These are phyloP conservation scores for Engraulis encrasicolus DNA, from an alignment of 2,113 vertebrate species.

Conservation along the genomic window DNA sequence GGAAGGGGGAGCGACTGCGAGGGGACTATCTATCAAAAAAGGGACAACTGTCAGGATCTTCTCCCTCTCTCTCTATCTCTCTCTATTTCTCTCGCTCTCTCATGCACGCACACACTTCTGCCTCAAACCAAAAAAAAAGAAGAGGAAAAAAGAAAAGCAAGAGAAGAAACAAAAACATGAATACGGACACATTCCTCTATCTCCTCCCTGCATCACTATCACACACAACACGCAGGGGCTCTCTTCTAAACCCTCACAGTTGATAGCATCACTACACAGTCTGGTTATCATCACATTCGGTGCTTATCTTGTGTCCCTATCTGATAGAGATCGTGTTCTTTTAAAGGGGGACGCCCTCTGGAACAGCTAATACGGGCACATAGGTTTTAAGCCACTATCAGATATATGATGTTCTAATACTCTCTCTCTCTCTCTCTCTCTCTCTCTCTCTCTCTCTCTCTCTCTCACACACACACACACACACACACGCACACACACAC, in stretches of 20 bases:
- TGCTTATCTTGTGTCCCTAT: not conserved
- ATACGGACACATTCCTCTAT: constrained; percentile 29
- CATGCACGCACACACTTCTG: not conserved
- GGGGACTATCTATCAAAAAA: constrained; percentile 35
- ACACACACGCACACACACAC: no score
- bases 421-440: no score
- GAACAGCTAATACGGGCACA: not conserved
- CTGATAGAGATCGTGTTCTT: not conserved
- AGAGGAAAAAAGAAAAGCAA: no score
- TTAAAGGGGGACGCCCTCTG: not conserved
- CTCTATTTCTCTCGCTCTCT: no score
- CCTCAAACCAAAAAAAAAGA: not conserved
- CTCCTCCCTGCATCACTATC: not conserved
- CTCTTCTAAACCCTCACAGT: not conserved
- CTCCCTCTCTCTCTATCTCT: constrained; percentile 16
- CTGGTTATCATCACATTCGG: not conserved
- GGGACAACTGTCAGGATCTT: constrained; percentile 48
- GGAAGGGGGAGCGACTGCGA: not conserved
- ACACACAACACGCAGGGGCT: not conserved
- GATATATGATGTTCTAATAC: no score
- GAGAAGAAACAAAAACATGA: constrained; percentile 28
- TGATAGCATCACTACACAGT: not conserved
- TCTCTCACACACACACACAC: no score
- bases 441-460: no score
- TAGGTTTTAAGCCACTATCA: no score